Evolutionary conservation across 2,888 invertebrate species (phyloP).

Genomic region (Chalcis sispes): DNA sequence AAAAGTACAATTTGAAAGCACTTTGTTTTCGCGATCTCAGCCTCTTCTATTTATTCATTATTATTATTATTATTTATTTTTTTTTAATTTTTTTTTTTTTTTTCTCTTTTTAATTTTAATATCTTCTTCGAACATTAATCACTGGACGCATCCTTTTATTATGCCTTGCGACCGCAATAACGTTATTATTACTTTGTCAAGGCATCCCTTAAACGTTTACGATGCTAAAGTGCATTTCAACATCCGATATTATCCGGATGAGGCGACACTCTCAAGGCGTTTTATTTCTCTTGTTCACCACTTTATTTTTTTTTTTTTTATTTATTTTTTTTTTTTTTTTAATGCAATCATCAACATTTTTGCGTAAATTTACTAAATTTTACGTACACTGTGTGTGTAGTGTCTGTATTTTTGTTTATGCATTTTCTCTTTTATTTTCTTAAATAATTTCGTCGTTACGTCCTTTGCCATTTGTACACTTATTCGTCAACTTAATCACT

Average conservation of each 20-base stretch:
- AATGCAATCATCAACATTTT: no score
- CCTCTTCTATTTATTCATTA: neutral
- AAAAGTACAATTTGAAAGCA: slow-evolving; percentile 62
- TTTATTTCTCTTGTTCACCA: slow-evolving; percentile 7
- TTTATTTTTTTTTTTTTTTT: no score
- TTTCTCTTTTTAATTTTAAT: neutral
- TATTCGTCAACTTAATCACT: no score
- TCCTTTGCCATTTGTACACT: neutral
- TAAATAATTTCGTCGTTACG: slow-evolving; percentile 16
- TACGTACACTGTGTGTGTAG: no score
- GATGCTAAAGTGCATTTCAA: slow-evolving; percentile 33
- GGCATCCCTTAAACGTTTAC: no score
- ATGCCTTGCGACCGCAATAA: neutral
- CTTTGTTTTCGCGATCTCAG: slow-evolving; percentile 2
- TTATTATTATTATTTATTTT: no score
- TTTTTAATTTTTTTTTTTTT: neutral
- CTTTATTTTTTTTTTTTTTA: neutral
- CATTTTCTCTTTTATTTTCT: no score
- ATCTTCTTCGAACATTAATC: neutral
- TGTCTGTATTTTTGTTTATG: no score
- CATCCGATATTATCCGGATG: slow-evolving; percentile 37
- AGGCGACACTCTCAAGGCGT: slow-evolving; percentile 52
- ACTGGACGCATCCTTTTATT: neutral
- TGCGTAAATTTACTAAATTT: no score
- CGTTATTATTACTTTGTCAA: slow-evolving; percentile 23